Evolutionary conservation across 2,888 invertebrate species (phyloP).

Genomic region (Drosophila atripex): DNA sequence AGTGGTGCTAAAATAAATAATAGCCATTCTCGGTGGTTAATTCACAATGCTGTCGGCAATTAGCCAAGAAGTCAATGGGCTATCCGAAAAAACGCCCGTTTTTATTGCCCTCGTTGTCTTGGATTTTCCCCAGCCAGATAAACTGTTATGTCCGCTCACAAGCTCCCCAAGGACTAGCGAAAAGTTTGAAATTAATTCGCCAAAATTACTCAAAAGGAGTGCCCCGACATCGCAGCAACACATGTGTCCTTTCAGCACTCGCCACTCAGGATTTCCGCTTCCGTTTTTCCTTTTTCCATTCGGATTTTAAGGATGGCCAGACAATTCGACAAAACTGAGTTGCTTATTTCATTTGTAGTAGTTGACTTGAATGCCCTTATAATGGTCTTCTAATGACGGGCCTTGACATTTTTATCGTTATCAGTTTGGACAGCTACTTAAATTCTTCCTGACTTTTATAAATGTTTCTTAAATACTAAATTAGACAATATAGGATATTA

Average conservation of each 20-base stretch:
- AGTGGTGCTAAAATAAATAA: conserved; percentile 54
- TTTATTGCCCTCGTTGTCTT: conserved; percentile 26
- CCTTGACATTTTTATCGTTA: conserved; percentile 46
- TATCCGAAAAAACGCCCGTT: neutral
- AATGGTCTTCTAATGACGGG: conserved; percentile 47
- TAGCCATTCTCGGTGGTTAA: conserved; percentile 31
- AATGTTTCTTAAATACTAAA: neutral
- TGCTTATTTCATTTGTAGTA: conserved; percentile 45
- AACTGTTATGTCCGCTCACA: conserved; percentile 12
- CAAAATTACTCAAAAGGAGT: conserved; percentile 51
- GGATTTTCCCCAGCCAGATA: conserved; percentile 9
- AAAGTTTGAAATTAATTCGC: conserved; percentile 42
- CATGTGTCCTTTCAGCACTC: conserved; percentile 19
- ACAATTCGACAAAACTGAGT: conserved; percentile 50
- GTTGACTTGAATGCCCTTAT: conserved; percentile 18
- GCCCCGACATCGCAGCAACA: conserved; percentile 9
- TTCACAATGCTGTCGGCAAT: conserved; percentile 42
- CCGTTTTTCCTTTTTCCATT: conserved; percentile 9
- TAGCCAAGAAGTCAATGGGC: conserved; percentile 29
- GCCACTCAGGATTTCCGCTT: conserved; percentile 9
- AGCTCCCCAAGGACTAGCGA: conserved; percentile 29
- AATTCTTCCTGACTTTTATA: neutral
- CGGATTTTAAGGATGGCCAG: conserved; percentile 23
- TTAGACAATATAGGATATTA: neutral
- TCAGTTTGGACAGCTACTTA: conserved; percentile 33